Evolutionary conservation across 2,113 vertebrate species (phyloP).

Genomic region (Pangasianodon hypophthalmus): DNA sequence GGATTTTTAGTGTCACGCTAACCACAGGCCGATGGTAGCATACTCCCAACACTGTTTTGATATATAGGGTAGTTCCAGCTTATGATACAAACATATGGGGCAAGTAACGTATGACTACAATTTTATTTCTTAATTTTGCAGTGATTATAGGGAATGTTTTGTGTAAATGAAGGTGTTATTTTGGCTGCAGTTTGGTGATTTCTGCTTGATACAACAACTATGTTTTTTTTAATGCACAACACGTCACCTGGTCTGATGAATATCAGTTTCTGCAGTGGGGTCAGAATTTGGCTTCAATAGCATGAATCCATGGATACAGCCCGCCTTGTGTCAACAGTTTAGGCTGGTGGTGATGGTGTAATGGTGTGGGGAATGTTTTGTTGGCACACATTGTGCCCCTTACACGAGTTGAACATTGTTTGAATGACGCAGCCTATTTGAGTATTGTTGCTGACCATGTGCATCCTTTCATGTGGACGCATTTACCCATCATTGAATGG

Average conservation of each 20-base stretch:
- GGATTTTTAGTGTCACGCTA: background rate
- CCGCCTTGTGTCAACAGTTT: slow-evolving; percentile 1
- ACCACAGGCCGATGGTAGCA: background rate
- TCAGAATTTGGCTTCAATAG: background rate
- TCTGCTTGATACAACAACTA: background rate
- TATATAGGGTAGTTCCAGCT: background rate
- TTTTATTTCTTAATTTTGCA: background rate
- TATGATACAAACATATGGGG: background rate
- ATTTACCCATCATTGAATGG: background rate
- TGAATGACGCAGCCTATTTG: background rate
- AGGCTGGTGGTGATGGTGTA: background rate
- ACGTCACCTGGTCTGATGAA: background rate
- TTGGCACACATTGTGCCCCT: background rate
- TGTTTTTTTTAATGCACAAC: too few species aligned
- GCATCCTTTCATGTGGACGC: background rate
- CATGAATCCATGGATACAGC: background rate
- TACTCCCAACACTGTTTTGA: background rate
- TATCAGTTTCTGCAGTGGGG: background rate
- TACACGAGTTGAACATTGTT: background rate
- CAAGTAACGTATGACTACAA: background rate
- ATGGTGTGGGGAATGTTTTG: background rate
- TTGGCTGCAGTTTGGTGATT: background rate
- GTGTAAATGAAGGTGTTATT: background rate
- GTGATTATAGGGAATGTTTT: background rate
- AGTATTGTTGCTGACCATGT: background rate